Evolutionary conservation across 2,113 vertebrate species (phyloP), one percentile per base, ranked within the genome.

Genomic region (Lasiurus borealis): DNA sequence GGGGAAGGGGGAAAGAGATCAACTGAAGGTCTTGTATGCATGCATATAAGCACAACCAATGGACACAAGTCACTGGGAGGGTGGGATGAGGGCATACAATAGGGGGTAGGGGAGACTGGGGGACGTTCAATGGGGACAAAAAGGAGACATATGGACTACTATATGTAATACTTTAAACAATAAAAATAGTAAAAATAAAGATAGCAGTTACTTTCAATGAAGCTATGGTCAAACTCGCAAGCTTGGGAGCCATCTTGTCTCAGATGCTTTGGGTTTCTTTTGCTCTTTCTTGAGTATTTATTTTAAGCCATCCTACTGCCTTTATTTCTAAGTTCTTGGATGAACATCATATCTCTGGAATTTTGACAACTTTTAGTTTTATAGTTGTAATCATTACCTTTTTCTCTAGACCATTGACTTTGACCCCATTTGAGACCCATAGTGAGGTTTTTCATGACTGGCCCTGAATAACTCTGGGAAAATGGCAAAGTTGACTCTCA

Each of bases 241-340:
- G 31, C n/a, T 27, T 93, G 31, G 40, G 13, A 81, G 15, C 31
- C 31, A 54, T 73, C 54, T 95, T 80, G 29, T 59, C 40, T 80
- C 66, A 46, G 5, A 80, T 16, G 13, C 3, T 57, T 90, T 48
- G 46, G 7, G 7, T 91, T 18, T 73, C 36, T 91, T 93, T 54
- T 50, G 75, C 48, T 81, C 72, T 80, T 69, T 85, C 64, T 85
- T 62, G 80, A 34, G 16, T 11, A 16, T 59, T 84, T 66, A 85
- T 69, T 66, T 69, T 88, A 95, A 75, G 21, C 25, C 31, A 72
- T 83, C 15, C 3, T 34, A 64, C 64, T 81, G 34, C 44, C 69
- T 34, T 82, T 50, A 48, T 83, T 86, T 64, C 2, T 91, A 23
- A 19, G 29, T 64, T 78, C 36, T 96, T 94, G 18, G 27, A 86